Conservation (phyloP, 1,140 invertebrate species). For the Sarcophaga bullata region DNA sequence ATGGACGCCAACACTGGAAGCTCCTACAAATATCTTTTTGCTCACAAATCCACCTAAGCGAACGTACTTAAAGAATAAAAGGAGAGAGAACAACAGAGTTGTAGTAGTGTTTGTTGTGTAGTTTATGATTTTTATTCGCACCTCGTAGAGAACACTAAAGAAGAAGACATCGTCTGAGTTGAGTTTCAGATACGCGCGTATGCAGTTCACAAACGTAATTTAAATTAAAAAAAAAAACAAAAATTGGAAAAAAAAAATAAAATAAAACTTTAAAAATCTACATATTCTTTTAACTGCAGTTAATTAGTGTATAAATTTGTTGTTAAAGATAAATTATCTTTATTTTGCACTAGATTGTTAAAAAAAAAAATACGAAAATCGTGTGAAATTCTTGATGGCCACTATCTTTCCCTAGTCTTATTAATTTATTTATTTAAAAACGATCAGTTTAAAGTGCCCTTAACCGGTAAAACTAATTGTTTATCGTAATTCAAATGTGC, state of each 20-base stretch:
- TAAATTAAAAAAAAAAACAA: background rate
- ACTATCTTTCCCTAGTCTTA: too few species aligned
- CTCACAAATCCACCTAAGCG: background rate
- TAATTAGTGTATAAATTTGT: background rate
- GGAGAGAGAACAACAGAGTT: background rate
- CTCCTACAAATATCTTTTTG: background rate
- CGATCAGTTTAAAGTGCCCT: background rate
- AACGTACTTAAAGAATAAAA: background rate
- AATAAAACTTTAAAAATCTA: too few species aligned
- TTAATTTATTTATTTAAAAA: too few species aligned
- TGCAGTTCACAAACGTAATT: background rate
- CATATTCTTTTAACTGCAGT: too few species aligned
- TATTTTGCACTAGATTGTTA: too few species aligned
- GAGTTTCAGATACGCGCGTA: background rate
- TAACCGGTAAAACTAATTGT: background rate
- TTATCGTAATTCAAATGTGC: background rate
- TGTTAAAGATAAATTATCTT: background rate
- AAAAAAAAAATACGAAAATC: too few species aligned
- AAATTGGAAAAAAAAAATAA: too few species aligned
- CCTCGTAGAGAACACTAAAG: background rate
- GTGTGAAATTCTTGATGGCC: too few species aligned
- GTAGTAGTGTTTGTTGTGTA: too few species aligned
- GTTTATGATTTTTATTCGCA: background rate
- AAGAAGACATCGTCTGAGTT: background rate
- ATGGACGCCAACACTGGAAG: background rate